Evolutionary conservation across 2,888 invertebrate genomes (phyloP).

Genomic region (Petrolisthes manimaculis): DNA sequence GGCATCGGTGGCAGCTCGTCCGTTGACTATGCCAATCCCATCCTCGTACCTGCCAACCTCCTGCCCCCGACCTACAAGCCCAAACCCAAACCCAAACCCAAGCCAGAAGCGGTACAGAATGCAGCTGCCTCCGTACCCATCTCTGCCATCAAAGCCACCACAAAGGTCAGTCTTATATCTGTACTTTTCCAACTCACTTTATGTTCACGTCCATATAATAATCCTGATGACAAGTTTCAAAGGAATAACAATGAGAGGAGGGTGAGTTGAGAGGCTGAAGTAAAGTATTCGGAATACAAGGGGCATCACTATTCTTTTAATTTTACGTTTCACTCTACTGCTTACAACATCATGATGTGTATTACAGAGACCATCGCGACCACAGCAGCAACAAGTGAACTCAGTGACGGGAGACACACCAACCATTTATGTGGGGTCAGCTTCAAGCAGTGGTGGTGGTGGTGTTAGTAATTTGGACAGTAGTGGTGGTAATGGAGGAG

Average conservation of each 20-base stretch:
- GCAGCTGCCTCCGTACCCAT: conserved; percentile 1
- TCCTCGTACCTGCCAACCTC: conserved; percentile 20
- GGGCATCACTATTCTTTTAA: too few species aligned
- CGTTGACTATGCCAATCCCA: conserved; percentile 49
- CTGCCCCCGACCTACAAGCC: conserved; percentile 9
- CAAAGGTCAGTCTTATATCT: neutral
- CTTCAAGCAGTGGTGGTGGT: neutral
- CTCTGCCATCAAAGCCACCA: neutral
- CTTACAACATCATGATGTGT: too few species aligned
- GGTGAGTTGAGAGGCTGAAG: too few species aligned
- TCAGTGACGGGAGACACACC: conserved; percentile 75
- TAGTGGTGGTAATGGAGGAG: neutral
- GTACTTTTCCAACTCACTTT: too few species aligned
- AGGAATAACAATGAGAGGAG: too few species aligned
- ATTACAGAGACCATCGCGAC: neutral
- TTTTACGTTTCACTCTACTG: too few species aligned
- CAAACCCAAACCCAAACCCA: neutral
- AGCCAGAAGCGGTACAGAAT: neutral
- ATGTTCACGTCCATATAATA: too few species aligned
- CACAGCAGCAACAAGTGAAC: neutral
- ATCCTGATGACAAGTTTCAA: too few species aligned
- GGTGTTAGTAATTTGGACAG: too few species aligned
- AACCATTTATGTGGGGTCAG: conserved; percentile 74
- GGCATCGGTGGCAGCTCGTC: conserved; percentile 7
- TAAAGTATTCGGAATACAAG: too few species aligned